Percentiles rank a stretch among this genome's conserved stretches.
These are phyloP conservation scores for Agrypnus murinus DNA, from an alignment of 2,888 invertebrate genomes.

Conservation along the genomic window DNA sequence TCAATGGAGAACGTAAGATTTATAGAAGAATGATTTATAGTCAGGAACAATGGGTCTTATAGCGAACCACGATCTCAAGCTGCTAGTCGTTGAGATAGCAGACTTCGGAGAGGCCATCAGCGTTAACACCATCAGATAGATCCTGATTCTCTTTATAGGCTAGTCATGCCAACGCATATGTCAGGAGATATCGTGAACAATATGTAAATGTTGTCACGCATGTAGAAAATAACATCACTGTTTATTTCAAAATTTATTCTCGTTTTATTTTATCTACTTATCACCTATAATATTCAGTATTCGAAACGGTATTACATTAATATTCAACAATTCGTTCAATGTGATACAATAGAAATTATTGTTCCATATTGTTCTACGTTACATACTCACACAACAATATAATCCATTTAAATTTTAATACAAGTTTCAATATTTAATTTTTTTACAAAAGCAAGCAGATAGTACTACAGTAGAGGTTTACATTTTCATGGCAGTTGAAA, in stretches of 20 bases:
- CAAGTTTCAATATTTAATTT: no score
- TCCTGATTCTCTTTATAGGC: slow-evolving; percentile 35
- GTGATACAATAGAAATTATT: no score
- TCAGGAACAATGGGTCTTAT: slow-evolving; percentile 59
- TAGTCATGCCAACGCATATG: slow-evolving; percentile 33
- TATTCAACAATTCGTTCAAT: no score
- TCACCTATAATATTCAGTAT: background rate
- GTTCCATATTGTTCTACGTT: no score
- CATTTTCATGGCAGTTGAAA: no score
- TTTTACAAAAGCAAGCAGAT: no score
- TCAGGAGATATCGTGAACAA: slow-evolving; percentile 31
- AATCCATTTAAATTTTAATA: no score
- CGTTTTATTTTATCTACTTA: slow-evolving; percentile 19
- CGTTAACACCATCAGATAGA: slow-evolving; percentile 47
- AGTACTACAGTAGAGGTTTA: no score
- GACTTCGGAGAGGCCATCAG: slow-evolving; percentile 42
- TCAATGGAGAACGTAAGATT: slow-evolving; percentile 63
- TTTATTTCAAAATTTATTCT: slow-evolving; percentile 24
- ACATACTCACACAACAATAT: no score
- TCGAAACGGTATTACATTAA: no score
- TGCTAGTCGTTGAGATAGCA: slow-evolving; percentile 42
- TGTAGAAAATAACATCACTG: slow-evolving; percentile 30
- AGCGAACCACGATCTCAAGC: slow-evolving; percentile 45
- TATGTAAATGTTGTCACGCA: slow-evolving; percentile 34
- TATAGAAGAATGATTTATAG: slow-evolving; percentile 65